Evolutionary conservation across 2,888 invertebrate genomes (phyloP).

Genomic region (Caenorhabditis sp.): DNA sequence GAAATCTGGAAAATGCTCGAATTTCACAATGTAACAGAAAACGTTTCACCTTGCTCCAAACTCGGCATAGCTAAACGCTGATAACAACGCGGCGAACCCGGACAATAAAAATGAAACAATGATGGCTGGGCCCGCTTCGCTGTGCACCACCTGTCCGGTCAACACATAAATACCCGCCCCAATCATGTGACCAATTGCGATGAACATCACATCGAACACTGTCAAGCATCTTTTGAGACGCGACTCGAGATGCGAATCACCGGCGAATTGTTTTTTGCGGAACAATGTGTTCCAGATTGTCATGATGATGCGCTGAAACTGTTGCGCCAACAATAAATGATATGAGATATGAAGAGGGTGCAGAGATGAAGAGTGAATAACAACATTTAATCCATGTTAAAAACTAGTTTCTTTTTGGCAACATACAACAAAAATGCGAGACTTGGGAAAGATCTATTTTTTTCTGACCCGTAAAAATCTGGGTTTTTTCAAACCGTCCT

Average conservation of each 20-base stretch:
- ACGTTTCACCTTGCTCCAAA: constrained; percentile 72
- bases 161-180: constrained; percentile 53
- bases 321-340: too few species aligned
- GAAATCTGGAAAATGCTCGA: constrained; percentile 74
- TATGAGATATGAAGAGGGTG: too few species aligned
- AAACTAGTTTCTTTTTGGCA: too few species aligned
- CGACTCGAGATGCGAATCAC: constrained; percentile 24
- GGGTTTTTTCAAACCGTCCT: too few species aligned
- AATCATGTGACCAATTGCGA: constrained; percentile 52
- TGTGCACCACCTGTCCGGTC: constrained; percentile 80
- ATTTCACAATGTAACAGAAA: too few species aligned
- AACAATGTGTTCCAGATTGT: neutral
- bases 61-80: constrained; percentile 78
- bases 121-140: constrained; percentile 89
- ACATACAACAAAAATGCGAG: too few species aligned
- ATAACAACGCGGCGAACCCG: constrained; percentile 84
- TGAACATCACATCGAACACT: constrained; percentile 45
- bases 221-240: constrained; percentile 44
- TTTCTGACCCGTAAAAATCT: too few species aligned
- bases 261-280: constrained; percentile 25
- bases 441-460: too few species aligned
- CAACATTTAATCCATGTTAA: too few species aligned
- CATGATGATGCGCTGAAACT: neutral
- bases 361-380: too few species aligned
- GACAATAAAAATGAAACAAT: constrained; percentile 82